Evolutionary conservation across 2,797 vertebrate species (phyloP).

Genomic region (Anabacerthia variegaticeps): DNA sequence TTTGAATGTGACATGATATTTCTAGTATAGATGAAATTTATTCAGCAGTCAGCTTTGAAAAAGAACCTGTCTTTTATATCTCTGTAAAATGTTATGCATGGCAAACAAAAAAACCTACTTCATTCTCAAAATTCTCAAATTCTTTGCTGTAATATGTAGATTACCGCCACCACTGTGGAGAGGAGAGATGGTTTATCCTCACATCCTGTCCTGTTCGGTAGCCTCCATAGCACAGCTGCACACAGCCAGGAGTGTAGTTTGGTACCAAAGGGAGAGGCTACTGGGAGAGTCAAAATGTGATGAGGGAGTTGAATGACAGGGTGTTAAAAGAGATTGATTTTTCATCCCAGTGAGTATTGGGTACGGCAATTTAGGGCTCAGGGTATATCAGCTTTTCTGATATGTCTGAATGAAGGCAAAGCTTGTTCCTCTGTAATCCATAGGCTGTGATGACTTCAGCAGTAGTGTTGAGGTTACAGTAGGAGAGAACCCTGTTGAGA

Average conservation of each 20-base stretch:
- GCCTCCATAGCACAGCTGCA: neutral
- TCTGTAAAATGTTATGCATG: neutral
- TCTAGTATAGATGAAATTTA: neutral
- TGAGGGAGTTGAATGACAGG: neutral
- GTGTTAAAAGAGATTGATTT: neutral
- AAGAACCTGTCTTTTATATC: neutral
- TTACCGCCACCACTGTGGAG: neutral
- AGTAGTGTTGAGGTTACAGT: neutral
- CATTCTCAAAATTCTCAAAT: neutral
- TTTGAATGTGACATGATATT: constrained; percentile 3
- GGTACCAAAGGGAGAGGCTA: neutral
- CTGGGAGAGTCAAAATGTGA: neutral
- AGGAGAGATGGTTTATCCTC: neutral
- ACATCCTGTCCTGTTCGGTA: neutral
- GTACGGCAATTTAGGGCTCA: neutral
- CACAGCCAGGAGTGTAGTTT: neutral
- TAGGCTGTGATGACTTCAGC: neutral
- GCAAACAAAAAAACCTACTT: neutral
- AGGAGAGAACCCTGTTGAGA: neutral
- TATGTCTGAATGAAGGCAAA: neutral
- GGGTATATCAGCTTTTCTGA: neutral
- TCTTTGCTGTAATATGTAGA: neutral
- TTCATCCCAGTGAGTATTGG: neutral
- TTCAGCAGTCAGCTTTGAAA: constrained; percentile 14
- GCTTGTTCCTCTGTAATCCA: neutral